phyloP scores from a whole-genome alignment of 2,797 vertebrate species.

The Synaphobranchus kaupii region DNA sequence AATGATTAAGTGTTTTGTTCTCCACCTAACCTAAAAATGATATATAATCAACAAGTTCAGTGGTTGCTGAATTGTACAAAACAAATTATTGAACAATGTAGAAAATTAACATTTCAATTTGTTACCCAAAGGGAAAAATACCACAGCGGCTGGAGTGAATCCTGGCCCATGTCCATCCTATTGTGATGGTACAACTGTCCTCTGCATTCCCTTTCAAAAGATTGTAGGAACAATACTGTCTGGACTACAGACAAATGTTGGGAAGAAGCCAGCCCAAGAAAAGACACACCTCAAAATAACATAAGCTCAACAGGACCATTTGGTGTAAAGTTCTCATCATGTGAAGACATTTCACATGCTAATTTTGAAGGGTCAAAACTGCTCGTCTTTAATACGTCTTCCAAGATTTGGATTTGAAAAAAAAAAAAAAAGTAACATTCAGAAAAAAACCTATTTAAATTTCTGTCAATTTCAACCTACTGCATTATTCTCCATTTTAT shows the following conservation, averaged over 20 bases:
- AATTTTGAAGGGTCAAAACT: background rate
- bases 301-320: background rate
- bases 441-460: background rate
- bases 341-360: background rate
- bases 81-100: background rate
- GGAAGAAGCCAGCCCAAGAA: background rate
- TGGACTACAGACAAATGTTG: background rate
- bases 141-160: background rate
- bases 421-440: background rate
- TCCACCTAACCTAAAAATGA: background rate
- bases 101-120: background rate
- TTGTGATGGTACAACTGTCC: background rate
- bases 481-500: background rate
- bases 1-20: background rate
- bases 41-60: background rate
- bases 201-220: slow-evolving; percentile 1
- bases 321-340: background rate
- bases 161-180: background rate
- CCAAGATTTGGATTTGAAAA: background rate
- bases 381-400: background rate
- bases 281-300: background rate
- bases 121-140: background rate
- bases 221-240: slow-evolving; percentile 5
- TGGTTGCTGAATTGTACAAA: background rate
- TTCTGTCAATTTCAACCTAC: background rate